Conservation (phyloP, 2,888 invertebrate genomes). For the Keiferia lycopersicella region DNA sequence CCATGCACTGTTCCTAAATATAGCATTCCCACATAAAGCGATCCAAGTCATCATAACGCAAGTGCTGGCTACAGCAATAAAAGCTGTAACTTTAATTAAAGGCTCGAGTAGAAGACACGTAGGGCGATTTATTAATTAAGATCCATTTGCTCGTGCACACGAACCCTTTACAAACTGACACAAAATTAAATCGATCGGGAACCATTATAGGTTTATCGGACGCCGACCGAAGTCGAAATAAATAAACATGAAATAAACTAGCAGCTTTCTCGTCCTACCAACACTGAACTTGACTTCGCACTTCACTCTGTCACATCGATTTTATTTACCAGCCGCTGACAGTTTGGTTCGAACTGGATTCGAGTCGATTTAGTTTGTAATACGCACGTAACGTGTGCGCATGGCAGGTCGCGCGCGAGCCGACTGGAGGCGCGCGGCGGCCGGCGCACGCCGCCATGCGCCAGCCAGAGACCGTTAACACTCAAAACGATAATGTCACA, state of each 20-base stretch:
- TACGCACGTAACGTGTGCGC: conserved; percentile 63
- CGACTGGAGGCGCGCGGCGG: conserved; percentile 58
- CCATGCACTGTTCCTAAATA: conserved; percentile 8
- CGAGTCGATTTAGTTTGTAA: conserved; percentile 56
- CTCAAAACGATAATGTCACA: conserved; percentile 50
- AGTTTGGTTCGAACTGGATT: conserved; percentile 52
- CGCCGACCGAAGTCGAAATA: conserved; percentile 55
- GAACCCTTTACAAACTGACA: conserved; percentile 39
- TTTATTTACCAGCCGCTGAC: conserved; percentile 48
- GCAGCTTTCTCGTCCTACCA: conserved; percentile 39
- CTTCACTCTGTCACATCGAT: conserved; percentile 53
- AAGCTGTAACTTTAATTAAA: conserved; percentile 17
- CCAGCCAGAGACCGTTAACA: conserved; percentile 57
- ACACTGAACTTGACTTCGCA: conserved; percentile 63
- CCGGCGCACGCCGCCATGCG: conserved; percentile 46
- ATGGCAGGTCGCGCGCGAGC: conserved; percentile 65
- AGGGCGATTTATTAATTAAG: conserved; percentile 9
- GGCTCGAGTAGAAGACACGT: background rate
- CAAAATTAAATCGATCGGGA: conserved; percentile 43
- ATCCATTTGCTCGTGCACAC: conserved; percentile 7
- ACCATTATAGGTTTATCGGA: conserved; percentile 44
- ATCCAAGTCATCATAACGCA: conserved; percentile 4
- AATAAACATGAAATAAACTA: conserved; percentile 25
- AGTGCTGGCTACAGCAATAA: conserved; percentile 16
- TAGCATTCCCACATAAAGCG: conserved; percentile 13